Evolutionary conservation across 1,140 invertebrate species (phyloP).

Genomic region (Ephestia elutella): DNA sequence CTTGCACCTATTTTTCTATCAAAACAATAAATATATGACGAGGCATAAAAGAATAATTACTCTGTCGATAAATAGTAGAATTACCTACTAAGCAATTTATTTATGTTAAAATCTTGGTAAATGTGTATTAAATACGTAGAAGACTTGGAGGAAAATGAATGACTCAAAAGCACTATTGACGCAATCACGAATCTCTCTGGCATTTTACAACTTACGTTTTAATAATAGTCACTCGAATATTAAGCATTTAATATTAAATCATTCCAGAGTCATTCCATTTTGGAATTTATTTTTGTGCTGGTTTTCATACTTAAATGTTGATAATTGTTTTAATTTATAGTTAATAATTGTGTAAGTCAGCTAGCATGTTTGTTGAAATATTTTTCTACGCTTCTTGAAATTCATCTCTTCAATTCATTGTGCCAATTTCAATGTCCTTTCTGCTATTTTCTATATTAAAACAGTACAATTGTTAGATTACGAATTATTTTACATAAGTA

Average conservation of each 20-base stretch:
- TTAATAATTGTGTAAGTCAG: constrained; percentile 29
- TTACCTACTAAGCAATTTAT: neutral
- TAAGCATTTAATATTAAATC: constrained; percentile 24
- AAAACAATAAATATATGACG: neutral
- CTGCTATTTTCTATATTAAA: constrained; percentile 17
- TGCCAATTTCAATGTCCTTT: constrained; percentile 36
- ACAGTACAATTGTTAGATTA: constrained; percentile 42
- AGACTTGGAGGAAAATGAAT: neutral
- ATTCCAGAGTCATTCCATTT: constrained; percentile 52
- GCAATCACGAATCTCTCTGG: neutral
- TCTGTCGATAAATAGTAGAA: no score
- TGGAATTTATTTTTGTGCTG: constrained; percentile 41
- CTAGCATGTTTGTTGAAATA: constrained; percentile 21
- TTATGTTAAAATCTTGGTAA: neutral
- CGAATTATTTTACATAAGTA: constrained; percentile 24
- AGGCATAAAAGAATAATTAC: neutral
- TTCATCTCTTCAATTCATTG: constrained; percentile 21
- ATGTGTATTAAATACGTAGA: neutral
- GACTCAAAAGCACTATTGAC: neutral
- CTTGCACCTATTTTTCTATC: neutral
- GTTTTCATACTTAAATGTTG: constrained; percentile 28
- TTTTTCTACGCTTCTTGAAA: neutral
- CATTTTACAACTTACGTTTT: neutral
- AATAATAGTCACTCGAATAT: constrained; percentile 7
- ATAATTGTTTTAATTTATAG: constrained; percentile 24